Evolutionary conservation across 2,888 invertebrate species (phyloP).

Genomic region (Drosophila monieri): DNA sequence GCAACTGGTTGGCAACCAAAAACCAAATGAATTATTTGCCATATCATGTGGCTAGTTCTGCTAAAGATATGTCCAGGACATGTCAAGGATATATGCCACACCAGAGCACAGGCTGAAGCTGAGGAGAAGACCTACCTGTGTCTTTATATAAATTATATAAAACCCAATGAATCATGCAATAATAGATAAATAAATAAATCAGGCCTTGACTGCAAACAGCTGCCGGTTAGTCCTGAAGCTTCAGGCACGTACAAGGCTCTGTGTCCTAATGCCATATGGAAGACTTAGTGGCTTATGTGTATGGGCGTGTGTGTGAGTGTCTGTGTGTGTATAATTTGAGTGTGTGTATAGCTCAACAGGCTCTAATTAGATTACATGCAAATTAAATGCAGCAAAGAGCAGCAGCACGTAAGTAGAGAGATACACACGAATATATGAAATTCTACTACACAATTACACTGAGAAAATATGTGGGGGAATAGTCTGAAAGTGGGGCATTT

Average conservation of each 20-base stretch:
- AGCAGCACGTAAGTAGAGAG: constrained; percentile 11
- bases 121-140: constrained; percentile 8
- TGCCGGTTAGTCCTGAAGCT: constrained; percentile 8
- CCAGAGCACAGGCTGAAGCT: background rate
- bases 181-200: constrained; percentile 46
- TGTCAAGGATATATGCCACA: background rate
- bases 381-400: constrained; percentile 58
- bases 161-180: constrained; percentile 31
- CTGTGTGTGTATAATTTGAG: constrained; percentile 1
- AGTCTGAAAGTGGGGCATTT: background rate
- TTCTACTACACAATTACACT: background rate
- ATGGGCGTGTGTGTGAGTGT: constrained; percentile 6
- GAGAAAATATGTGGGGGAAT: background rate
- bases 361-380: constrained; percentile 72
- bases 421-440: background rate
- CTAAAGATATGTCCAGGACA: background rate
- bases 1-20: background rate
- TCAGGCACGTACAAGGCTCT: constrained; percentile 14
- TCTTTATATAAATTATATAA: constrained; percentile 16
- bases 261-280: constrained; percentile 25
- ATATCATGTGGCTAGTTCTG: background rate
- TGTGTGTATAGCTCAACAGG: constrained; percentile 25
- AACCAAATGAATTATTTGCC: constrained; percentile 2
- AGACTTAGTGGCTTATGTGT: constrained; percentile 1
- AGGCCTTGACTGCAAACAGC: constrained; percentile 11